A percentile compares a stretch with the other conserved stretches of the same genome.
Evolutionary conservation across 2,888 invertebrate species (phyloP).

Genomic region (Drosophila glabriapex): DNA sequence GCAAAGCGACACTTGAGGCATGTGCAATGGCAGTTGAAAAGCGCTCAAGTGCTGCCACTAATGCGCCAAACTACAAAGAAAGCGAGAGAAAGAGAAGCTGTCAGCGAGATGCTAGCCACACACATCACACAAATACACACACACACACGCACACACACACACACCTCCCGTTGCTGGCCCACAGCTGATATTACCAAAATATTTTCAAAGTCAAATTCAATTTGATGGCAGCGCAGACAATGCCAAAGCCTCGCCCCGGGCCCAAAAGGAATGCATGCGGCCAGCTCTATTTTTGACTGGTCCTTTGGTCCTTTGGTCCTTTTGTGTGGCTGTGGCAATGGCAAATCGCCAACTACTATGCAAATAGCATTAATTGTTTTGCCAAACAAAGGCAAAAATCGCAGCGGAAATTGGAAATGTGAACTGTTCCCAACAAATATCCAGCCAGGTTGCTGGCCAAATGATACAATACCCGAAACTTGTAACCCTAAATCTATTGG

Average conservation of each 20-base stretch:
- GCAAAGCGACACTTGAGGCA: slow-evolving; percentile 65
- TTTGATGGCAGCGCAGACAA: slow-evolving; percentile 57
- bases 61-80: slow-evolving; percentile 46
- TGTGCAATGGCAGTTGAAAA: slow-evolving; percentile 46
- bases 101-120: slow-evolving; percentile 57
- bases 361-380: slow-evolving; percentile 80
- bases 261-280: slow-evolving; percentile 62
- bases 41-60: slow-evolving; percentile 51
- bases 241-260: slow-evolving; percentile 29
- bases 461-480: neutral
- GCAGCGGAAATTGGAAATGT: slow-evolving; percentile 62
- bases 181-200: slow-evolving; percentile 33
- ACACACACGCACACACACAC: slow-evolving; percentile 4
- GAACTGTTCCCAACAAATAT: slow-evolving; percentile 25
- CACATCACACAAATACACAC: neutral
- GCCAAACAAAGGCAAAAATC: slow-evolving; percentile 66
- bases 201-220: slow-evolving; percentile 76
- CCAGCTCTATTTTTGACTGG: slow-evolving; percentile 16
- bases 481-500: slow-evolving; percentile 70
- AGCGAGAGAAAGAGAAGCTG: slow-evolving; percentile 60
- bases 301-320: slow-evolving; percentile 5
- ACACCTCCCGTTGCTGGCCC: slow-evolving; percentile 13
- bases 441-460: slow-evolving; percentile 2
- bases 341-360: slow-evolving; percentile 63
- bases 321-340: slow-evolving; percentile 25